Conservation (phyloP, 2,888 invertebrate species). For the Melieria picta region DNA sequence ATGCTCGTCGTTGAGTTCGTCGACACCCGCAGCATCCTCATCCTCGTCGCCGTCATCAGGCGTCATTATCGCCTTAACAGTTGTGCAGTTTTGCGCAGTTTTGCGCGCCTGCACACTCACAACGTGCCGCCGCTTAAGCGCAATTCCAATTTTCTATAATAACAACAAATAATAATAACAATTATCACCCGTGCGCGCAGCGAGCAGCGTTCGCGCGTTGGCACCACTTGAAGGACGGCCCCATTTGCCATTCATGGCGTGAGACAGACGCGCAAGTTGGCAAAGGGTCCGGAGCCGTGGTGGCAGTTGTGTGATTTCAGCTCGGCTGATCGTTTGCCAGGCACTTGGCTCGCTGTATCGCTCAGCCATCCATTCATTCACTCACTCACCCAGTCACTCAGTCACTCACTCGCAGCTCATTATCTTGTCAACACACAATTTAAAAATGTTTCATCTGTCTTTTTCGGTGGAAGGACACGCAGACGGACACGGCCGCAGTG, state of each 20-base stretch:
- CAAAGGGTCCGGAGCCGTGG: no score
- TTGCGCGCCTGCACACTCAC: neutral
- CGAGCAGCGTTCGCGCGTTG: neutral
- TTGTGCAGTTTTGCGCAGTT: no score
- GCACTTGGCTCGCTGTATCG: no score
- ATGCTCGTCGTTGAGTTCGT: conserved; percentile 17
- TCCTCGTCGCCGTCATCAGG: neutral
- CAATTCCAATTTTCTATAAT: conserved; percentile 31
- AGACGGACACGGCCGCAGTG: neutral
- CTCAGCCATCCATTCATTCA: neutral
- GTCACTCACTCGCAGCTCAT: conserved; percentile 28
- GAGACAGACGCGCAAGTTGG: no score
- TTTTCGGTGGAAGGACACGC: conserved; percentile 41
- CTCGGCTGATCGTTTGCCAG: conserved; percentile 7
- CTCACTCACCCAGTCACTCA: conserved; percentile 7
- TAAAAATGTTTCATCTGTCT: conserved; percentile 45
- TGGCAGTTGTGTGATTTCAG: conserved; percentile 25
- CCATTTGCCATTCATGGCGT: no score
- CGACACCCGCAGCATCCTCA: no score
- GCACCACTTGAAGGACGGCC: no score
- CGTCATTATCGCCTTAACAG: neutral
- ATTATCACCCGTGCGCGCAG: conserved; percentile 25
- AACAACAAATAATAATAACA: conserved; percentile 14
- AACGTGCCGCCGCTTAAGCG: neutral
- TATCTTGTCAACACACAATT: conserved; percentile 42